These are phyloP conservation scores for Montipora cactus DNA, from an alignment of 64 coral and sea anemone species.

Conservation along the genomic window DNA sequence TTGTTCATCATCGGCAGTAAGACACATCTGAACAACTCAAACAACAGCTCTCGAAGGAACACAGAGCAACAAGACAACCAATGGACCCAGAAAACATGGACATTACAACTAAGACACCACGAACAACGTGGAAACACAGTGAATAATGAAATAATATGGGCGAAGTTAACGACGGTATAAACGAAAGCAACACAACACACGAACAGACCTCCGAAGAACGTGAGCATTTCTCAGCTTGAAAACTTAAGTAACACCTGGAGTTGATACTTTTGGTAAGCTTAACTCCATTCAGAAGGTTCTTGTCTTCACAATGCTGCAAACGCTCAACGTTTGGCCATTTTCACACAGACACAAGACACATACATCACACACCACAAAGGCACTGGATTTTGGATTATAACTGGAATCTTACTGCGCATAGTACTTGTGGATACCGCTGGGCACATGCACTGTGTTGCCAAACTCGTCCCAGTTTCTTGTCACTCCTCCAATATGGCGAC, in stretches of 20 bases:
- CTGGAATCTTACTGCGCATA: background rate
- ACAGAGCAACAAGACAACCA: background rate
- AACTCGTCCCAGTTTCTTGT: too few relatives aligned
- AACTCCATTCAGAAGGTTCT: slow-evolving; percentile 21
- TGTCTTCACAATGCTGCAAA: slow-evolving; percentile 84
- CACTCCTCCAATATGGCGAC: background rate
- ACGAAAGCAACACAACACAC: background rate
- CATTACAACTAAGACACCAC: background rate
- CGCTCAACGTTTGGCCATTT: slow-evolving; percentile 3
- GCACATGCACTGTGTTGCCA: background rate
- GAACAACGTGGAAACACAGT: background rate
- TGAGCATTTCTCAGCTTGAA: slow-evolving; percentile 88
- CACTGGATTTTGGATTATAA: background rate
- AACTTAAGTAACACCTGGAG: slow-evolving; percentile 82
- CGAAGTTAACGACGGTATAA: background rate
- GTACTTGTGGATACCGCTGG: background rate
- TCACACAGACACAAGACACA: background rate
- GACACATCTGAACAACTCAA: background rate
- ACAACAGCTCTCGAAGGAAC: background rate
- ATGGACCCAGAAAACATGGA: background rate
- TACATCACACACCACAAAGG: background rate
- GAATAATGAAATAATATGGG: background rate
- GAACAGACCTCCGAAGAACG: background rate
- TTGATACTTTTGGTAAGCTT: slow-evolving; percentile 1
- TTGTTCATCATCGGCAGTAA: slow-evolving; percentile 76